These are phyloP conservation scores for Antedon bifida DNA, from an alignment of 35 echinoderm and acorn worm genomes.

Conservation along the genomic window DNA sequence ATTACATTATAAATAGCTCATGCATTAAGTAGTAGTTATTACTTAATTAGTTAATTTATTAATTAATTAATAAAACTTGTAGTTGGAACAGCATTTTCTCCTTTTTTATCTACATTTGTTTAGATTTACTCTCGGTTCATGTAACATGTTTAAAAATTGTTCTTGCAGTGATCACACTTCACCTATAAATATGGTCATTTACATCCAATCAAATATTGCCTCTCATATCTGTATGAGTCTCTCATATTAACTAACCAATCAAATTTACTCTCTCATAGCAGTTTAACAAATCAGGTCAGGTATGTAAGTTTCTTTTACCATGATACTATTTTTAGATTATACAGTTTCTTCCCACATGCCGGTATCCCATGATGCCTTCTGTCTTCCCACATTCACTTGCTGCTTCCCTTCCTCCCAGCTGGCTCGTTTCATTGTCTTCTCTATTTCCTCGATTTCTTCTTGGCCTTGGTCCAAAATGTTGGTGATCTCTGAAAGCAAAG, in stretches of 20 bases:
- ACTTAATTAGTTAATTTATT: neutral
- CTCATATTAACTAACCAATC: no score
- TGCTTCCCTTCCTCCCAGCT: neutral
- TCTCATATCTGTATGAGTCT: no score
- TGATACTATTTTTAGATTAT: no score
- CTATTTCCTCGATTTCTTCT: neutral
- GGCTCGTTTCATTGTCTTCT: neutral
- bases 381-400: neutral
- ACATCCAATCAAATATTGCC: no score
- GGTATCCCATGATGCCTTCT: neutral
- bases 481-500: neutral
- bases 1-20: neutral
- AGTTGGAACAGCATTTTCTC: neutral
- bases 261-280: no score
- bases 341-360: neutral
- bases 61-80: neutral
- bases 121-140: neutral
- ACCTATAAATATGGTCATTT: no score
- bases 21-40: neutral
- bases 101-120: neutral
- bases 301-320: no score
- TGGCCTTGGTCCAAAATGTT: neutral
- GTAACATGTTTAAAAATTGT: neutral
- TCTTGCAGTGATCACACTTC: no score
- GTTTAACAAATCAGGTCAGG: no score